phyloP scores from a whole-genome alignment of 2,113 vertebrate species.

The Todiramphus saurophagus region DNA sequence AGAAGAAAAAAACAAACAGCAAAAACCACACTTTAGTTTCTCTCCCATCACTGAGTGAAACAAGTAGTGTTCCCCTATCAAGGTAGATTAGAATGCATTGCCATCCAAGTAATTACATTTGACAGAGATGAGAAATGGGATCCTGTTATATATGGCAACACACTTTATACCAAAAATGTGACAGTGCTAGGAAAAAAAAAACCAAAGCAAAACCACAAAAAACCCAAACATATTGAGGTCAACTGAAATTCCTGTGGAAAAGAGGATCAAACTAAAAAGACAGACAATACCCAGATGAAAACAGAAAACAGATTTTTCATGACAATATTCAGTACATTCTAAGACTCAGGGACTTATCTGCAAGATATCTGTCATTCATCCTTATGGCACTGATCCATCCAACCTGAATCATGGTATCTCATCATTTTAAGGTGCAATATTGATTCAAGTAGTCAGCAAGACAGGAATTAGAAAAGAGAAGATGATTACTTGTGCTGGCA shows the following conservation, averaged over 20 bases:
- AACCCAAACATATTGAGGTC: not conserved
- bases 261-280: not conserved
- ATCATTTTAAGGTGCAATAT: not conserved
- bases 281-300: not conserved
- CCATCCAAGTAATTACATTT: slow-evolving; percentile 7
- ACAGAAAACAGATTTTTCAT: not conserved
- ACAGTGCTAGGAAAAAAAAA: not conserved
- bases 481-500: not conserved
- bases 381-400: not conserved
- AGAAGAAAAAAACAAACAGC: not conserved
- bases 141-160: not conserved
- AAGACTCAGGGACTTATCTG: not conserved
- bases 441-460: not conserved
- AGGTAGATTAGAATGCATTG: not conserved
- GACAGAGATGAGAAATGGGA: slow-evolving; percentile 21
- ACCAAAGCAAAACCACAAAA: not conserved
- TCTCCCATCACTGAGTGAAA: not conserved
- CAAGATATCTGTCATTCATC: not conserved
- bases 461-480: not conserved
- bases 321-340: not conserved
- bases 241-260: not conserved
- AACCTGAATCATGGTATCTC: not conserved
- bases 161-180: not conserved
- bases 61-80: not conserved
- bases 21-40: not conserved